Conservation (phyloP, 2,113 vertebrate species). For the Natator depressus region DNA sequence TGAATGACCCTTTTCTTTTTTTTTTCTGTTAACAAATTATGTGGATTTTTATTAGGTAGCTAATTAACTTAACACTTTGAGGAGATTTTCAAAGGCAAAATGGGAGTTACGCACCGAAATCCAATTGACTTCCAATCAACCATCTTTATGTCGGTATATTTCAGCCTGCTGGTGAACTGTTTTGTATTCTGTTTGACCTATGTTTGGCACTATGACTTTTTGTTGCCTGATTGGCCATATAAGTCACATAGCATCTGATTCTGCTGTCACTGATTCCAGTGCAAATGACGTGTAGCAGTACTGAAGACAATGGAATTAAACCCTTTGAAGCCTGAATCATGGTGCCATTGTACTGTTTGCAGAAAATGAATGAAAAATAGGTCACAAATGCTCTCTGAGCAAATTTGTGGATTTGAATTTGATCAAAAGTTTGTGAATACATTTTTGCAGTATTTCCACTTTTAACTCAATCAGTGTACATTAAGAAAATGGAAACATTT, state of each 20-base stretch:
- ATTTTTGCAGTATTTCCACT: not conserved
- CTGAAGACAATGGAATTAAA: not conserved
- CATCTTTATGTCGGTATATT: not conserved
- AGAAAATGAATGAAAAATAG: not conserved
- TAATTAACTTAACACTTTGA: not conserved
- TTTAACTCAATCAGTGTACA: not conserved
- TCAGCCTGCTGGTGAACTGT: not conserved
- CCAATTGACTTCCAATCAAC: not conserved
- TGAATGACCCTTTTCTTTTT: not conserved
- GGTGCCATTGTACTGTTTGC: not conserved
- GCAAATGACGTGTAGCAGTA: not conserved
- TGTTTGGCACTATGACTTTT: not conserved
- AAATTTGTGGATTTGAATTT: not conserved
- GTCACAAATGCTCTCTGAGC: not conserved
- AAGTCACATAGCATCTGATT: not conserved
- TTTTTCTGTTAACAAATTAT: not conserved
- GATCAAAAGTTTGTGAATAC: not conserved
- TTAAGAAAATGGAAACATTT: conserved; percentile 7
- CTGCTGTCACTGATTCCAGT: not conserved
- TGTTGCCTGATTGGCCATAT: rapidly evolving
- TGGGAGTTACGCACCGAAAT: not conserved
- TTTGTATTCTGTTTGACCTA: not conserved
- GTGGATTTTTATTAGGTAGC: too few relatives aligned
- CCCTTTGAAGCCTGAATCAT: not conserved
- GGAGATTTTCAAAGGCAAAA: not conserved